Conservation (phyloP, 37 sponge, comb jelly and placozoan genomes). For the Diacarnus erythraeanus region DNA sequence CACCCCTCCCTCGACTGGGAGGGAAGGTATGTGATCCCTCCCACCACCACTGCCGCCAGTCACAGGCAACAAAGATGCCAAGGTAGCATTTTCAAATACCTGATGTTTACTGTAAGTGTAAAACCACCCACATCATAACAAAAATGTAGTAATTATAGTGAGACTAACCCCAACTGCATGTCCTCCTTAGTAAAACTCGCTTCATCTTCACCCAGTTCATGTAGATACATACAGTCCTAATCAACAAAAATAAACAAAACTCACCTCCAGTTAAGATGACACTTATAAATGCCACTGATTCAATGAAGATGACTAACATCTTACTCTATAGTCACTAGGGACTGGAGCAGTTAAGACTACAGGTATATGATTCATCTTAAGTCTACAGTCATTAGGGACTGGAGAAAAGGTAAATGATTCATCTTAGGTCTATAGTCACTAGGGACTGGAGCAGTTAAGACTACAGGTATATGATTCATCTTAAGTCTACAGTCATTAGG, state of each 20-base stretch:
- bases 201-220: conserved; percentile 89
- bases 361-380: too few species aligned
- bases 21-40: not conserved
- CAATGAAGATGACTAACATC: too few species aligned
- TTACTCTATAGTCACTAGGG: too few species aligned
- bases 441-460: too few species aligned
- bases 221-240: conserved; percentile 95
- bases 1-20: not conserved
- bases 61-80: conserved; percentile 9
- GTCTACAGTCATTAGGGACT: too few species aligned
- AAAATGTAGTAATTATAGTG: too few species aligned
- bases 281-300: not conserved
- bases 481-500: too few species aligned
- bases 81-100: conserved; percentile 60
- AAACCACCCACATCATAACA: too few species aligned
- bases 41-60: not conserved
- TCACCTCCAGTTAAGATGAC: not conserved
- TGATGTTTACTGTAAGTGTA: conserved; percentile 73
- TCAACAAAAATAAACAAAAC: not conserved
- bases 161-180: conserved; percentile 85
- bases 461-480: too few species aligned
- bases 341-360: too few species aligned
- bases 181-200: conserved; percentile 97
- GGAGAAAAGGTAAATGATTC: too few species aligned
- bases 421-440: too few species aligned